A percentile compares a stretch with the other conserved stretches of the same genome.
Evolutionary conservation across 2,113 vertebrate species (phyloP).

Genomic region (Phylloscopus trochilus): DNA sequence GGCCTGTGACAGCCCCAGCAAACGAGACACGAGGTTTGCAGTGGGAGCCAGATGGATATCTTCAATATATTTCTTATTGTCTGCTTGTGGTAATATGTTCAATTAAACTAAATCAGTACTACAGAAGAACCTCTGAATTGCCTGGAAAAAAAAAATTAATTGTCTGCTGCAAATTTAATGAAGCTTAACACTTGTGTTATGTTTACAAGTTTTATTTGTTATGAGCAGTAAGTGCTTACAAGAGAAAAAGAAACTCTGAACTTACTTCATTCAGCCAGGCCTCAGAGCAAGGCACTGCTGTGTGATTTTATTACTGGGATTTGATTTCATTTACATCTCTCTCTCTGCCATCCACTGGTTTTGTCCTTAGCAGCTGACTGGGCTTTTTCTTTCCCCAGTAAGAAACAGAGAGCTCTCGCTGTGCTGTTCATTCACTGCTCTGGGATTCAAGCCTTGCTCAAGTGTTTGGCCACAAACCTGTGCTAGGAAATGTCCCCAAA

Average conservation of each 20-base stretch:
- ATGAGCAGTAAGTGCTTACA: slow-evolving; percentile 41
- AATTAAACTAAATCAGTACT: slow-evolving; percentile 67
- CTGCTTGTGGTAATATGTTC: slow-evolving; percentile 68
- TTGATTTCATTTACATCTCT: not conserved
- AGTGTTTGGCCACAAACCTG: not conserved
- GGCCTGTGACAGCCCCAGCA: slow-evolving; percentile 54
- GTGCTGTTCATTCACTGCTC: not conserved
- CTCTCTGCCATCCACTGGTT: not conserved
- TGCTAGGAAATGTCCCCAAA: rapidly evolving
- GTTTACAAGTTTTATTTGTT: slow-evolving; percentile 63
- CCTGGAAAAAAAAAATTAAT: slow-evolving; percentile 60
- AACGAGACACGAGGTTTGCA: slow-evolving; percentile 17
- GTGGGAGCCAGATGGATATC: slow-evolving; percentile 74
- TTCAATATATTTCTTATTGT: slow-evolving; percentile 77
- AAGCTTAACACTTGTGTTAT: slow-evolving; percentile 50
- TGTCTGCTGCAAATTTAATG: slow-evolving; percentile 66
- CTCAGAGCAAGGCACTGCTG: not conserved
- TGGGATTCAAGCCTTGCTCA: not conserved
- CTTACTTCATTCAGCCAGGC: not conserved
- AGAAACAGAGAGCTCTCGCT: not conserved
- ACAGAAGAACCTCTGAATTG: slow-evolving; percentile 55
- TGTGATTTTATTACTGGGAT: not conserved
- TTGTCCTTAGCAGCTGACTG: not conserved
- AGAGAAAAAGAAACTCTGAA: not conserved
- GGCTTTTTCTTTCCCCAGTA: not conserved